phyloP scores from a whole-genome alignment of 37 sponge, comb jelly and placozoan species.

The Theonella swinhoei region DNA sequence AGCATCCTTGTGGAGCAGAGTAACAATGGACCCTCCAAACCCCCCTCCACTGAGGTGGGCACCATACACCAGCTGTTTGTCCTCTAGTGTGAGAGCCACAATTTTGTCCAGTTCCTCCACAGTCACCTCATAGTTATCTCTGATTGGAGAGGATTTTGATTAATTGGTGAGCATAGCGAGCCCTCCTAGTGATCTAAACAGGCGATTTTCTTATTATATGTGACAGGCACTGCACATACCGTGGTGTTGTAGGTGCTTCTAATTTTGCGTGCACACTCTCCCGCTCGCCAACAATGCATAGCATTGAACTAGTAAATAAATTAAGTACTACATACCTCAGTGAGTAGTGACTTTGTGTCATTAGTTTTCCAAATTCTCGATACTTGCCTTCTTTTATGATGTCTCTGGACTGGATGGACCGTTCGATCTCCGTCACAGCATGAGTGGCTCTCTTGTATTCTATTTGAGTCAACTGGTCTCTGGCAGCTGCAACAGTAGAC shows the following conservation, averaged over 20 bases:
- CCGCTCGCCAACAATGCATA: too few relatives aligned
- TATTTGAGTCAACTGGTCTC: conserved; percentile 5
- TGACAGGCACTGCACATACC: too few relatives aligned
- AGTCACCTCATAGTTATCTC: conserved; percentile 93
- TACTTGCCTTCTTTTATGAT: conserved; percentile 67
- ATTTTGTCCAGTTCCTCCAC: conserved; percentile 89
- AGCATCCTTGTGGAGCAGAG: conserved; percentile 74
- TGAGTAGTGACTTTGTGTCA: conserved; percentile 92
- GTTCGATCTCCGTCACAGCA: conserved; percentile 84
- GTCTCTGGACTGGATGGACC: conserved; percentile 62
- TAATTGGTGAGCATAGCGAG: too few relatives aligned
- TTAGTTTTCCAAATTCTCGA: conserved; percentile 83
- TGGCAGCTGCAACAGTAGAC: neutral
- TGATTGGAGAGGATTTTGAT: conserved; percentile 17
- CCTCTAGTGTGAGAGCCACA: conserved; percentile 68
- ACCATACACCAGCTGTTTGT: conserved; percentile 81
- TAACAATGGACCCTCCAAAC: conserved; percentile 98
- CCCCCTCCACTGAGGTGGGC: conserved; percentile 99
- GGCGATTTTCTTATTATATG: too few relatives aligned
- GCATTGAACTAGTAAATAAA: too few relatives aligned
- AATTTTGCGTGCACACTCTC: too few relatives aligned
- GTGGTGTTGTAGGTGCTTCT: too few relatives aligned
- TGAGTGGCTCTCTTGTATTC: conserved; percentile 83
- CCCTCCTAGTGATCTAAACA: too few relatives aligned
- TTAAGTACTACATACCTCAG: too few relatives aligned